Evolutionary conservation across 2,888 invertebrate genomes (phyloP), one percentile per base, ranked within the genome.

Genomic region (Euplexia lucipara): DNA sequence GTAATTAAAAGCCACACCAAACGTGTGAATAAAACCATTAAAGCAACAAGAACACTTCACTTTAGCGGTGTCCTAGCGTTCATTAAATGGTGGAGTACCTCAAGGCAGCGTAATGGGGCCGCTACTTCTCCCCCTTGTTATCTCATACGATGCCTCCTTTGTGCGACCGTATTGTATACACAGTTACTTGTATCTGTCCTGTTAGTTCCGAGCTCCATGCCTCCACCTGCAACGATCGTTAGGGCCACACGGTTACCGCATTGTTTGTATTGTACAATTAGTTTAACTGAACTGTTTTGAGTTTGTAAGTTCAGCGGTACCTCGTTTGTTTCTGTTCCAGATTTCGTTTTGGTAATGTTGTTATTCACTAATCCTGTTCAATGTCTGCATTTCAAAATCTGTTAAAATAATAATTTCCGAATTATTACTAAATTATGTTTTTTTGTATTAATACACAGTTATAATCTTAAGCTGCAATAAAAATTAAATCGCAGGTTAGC

Each of bases 101-200:
- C 90, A 90, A 91, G 92, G 90, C 89, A 83, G 78, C 79, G 88
- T 92, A 91, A 92, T 90, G 90, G 92, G 91, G 86, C 91, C 92
- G 88, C 85, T 85, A 87, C 90, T 91, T 89, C 89, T 86, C 86
- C 82, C 85, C 86, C 90, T 92, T 91, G 92, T 92, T 92, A 92
- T 88, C 90, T 90, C 89, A 88, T 88, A 90, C 89, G 89, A 82
- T 85, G 90, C 82, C 88, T 86, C 90, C 91, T 92, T 92, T 92
- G 91, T 91, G 86, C 82, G 81, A 66, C 78, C 81, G 76, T 78
- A 81, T 83, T 81, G 81, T 81, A 78, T 81, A 84, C 81, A 81
- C 79, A 73, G 79, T 83, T 82, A 81, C 83, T 80, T 80, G 78
- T 80, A 82, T 83, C 83, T 83, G 84, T 84, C 83, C 83, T 82